phyloP scores from a whole-genome alignment of 2,888 invertebrate species.

The Portevinia maculata region DNA sequence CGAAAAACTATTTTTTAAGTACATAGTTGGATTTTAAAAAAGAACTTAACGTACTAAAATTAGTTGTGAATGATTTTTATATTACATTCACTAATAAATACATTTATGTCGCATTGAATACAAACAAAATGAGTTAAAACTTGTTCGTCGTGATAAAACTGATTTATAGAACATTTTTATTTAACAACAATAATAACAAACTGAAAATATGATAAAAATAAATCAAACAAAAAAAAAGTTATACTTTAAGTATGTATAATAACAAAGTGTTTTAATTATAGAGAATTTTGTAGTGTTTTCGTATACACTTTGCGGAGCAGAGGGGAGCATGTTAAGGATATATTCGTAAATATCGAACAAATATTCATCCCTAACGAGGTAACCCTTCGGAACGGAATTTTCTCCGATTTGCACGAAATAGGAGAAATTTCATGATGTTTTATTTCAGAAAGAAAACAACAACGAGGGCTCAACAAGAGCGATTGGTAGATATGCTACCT shows the following conservation, averaged over 20 bases:
- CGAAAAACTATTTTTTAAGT: constrained; percentile 9
- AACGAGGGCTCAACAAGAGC: no score
- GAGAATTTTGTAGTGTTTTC: background rate
- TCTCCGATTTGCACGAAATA: no score
- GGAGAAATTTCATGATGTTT: no score
- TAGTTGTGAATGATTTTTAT: constrained; percentile 26
- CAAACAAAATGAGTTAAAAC: constrained; percentile 39
- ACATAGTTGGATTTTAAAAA: constrained; percentile 8
- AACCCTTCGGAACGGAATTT: no score
- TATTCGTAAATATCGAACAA: no score
- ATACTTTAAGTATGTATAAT: constrained; percentile 42
- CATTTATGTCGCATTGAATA: constrained; percentile 48
- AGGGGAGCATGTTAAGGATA: no score
- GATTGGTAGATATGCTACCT: no score
- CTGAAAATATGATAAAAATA: constrained; percentile 53
- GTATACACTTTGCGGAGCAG: no score
- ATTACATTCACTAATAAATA: constrained; percentile 1
- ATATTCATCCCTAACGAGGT: no score
- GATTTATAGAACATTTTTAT: constrained; percentile 72
- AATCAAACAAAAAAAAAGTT: constrained; percentile 68
- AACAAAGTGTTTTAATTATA: constrained; percentile 27
- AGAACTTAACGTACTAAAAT: constrained; percentile 23
- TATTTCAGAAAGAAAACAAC: no score
- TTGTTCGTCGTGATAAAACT: constrained; percentile 73
- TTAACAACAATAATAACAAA: constrained; percentile 44